Evolutionary conservation across 2,888 invertebrate genomes (phyloP).

Genomic region (Oxyscelio sp.): DNA sequence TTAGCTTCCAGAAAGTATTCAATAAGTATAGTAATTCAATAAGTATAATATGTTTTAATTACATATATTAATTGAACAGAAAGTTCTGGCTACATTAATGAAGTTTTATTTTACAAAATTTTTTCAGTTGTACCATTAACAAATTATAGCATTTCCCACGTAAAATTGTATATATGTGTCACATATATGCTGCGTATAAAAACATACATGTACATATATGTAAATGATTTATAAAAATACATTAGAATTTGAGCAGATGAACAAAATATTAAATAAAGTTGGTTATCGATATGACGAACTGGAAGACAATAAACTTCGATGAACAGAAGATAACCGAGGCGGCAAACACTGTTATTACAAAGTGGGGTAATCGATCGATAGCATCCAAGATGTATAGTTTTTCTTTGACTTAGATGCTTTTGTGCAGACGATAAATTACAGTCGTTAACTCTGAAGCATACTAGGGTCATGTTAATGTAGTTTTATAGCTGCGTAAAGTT

Average conservation of each 20-base stretch:
- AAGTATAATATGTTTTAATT: no score
- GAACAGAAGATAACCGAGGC: conserved; percentile 46
- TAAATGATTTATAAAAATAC: not conserved
- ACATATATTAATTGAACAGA: no score
- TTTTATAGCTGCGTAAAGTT: conserved; percentile 68
- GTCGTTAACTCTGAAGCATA: conserved; percentile 63
- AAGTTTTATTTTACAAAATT: no score
- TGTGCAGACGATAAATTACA: conserved; percentile 63
- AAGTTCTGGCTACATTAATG: no score
- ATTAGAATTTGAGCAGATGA: not conserved
- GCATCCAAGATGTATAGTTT: conserved; percentile 66
- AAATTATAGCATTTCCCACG: no score
- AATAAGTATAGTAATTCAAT: no score
- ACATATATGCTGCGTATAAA: no score
- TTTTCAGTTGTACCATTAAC: no score
- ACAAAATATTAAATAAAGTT: conserved; percentile 24
- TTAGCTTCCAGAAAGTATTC: no score
- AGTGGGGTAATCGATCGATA: conserved; percentile 67
- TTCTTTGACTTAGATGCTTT: conserved; percentile 67
- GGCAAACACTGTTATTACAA: conserved; percentile 58
- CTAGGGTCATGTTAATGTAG: conserved; percentile 64
- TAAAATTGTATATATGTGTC: no score
- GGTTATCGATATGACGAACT: conserved; percentile 31
- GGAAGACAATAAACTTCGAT: conserved; percentile 54
- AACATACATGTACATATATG: no score